These are phyloP conservation scores for Capromys pilorides DNA, from an alignment of 2,797 vertebrate species.

Conservation along the genomic window DNA sequence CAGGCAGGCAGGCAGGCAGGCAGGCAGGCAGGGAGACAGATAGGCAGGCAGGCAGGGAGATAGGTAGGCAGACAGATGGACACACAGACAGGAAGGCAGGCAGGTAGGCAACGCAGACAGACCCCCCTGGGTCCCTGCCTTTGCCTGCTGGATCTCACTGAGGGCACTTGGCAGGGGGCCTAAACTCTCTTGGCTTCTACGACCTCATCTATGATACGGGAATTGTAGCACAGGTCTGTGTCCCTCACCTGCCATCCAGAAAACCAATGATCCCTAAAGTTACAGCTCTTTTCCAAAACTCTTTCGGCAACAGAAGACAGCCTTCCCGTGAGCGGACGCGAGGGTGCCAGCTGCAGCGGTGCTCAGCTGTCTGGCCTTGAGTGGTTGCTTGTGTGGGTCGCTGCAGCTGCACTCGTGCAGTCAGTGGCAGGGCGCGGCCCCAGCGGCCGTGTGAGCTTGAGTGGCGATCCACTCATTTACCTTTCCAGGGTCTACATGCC, in stretches of 20 bases:
- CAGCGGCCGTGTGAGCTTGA: neutral
- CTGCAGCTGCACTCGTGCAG: neutral
- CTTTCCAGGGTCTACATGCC: constrained; percentile 16
- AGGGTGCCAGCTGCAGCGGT: neutral
- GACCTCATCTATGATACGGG: neutral
- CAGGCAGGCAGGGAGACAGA: neutral
- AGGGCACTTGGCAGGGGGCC: accelerated
- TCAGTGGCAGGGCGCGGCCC: neutral
- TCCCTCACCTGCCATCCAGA: neutral
- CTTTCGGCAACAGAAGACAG: neutral
- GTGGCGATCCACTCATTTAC: neutral
- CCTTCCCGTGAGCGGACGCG: neutral
- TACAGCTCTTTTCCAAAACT: neutral
- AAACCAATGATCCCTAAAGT: neutral
- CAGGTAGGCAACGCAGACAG: neutral
- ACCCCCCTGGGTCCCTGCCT: neutral
- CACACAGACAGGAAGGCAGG: neutral
- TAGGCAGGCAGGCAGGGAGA: neutral
- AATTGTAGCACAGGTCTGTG: neutral
- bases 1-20: neutral
- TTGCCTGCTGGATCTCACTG: neutral
- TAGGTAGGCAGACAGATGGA: no score
- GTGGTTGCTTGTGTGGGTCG: neutral
- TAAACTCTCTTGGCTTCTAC: accelerated
- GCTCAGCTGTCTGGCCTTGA: neutral